A percentile compares a stretch with the other conserved stretches of the same genome.
Conservation (phyloP, 2,888 invertebrate species). For the Liodrosophila aerea region DNA sequence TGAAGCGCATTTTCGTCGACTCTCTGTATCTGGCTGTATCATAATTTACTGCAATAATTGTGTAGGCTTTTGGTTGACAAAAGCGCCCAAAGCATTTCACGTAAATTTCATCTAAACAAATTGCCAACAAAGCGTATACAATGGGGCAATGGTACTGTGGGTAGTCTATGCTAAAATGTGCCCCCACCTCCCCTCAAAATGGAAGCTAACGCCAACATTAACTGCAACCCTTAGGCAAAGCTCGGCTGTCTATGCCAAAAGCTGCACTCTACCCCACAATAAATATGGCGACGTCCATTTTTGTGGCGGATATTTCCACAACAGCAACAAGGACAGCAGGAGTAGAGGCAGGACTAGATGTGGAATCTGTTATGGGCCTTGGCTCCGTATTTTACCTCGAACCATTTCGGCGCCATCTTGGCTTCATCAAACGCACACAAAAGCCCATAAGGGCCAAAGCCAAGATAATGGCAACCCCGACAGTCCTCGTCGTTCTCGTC, state of each 20-base stretch:
- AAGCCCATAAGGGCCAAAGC: constrained; percentile 75
- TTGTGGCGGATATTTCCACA: constrained; percentile 70
- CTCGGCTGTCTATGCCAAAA: constrained; percentile 19
- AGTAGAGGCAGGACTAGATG: neutral
- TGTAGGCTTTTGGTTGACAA: constrained; percentile 20
- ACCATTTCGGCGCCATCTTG: constrained; percentile 74
- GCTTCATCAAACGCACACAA: constrained; percentile 77
- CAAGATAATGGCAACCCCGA: constrained; percentile 64
- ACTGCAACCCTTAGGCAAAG: constrained; percentile 51
- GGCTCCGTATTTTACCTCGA: constrained; percentile 48
- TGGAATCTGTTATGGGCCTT: constrained; percentile 3
- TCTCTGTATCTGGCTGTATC: constrained; percentile 13
- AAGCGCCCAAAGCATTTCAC: constrained; percentile 25
- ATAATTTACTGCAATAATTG: constrained; percentile 35
- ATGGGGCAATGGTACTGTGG: neutral
- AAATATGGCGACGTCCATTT: constrained; percentile 76
- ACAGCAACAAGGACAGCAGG: constrained; percentile 20
- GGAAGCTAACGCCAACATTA: constrained; percentile 8
- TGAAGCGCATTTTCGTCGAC: too few species aligned
- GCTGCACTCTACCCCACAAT: constrained; percentile 35
- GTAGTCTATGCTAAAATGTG: neutral
- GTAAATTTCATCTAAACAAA: constrained; percentile 27
- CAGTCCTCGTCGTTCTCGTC: too few species aligned
- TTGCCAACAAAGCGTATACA: constrained; percentile 27
- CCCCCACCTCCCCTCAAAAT: constrained; percentile 3